These are phyloP conservation scores for Atta texana DNA, from an alignment of 1,140 invertebrate genomes.

Conservation along the genomic window DNA sequence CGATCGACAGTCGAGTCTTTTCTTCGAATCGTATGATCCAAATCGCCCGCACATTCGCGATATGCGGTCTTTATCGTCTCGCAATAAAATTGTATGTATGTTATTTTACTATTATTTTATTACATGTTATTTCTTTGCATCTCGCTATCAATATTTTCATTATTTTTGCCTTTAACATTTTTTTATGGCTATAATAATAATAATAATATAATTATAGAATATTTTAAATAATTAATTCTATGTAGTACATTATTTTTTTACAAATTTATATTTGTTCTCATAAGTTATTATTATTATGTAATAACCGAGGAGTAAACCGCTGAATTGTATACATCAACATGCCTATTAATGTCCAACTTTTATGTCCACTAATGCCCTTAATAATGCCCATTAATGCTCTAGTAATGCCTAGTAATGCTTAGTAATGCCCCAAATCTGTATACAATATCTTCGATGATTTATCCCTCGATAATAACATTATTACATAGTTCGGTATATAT, in stretches of 20 bases:
- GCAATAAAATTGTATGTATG: slow-evolving; percentile 23
- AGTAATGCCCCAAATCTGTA: too few relatives aligned
- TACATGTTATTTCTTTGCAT: too few relatives aligned
- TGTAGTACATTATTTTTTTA: neutral
- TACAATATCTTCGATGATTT: too few relatives aligned
- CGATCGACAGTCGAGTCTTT: slow-evolving; percentile 14
- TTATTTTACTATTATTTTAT: slow-evolving; percentile 15
- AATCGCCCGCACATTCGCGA: slow-evolving; percentile 23
- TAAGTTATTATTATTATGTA: neutral
- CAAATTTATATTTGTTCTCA: neutral
- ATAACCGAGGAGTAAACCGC: too few relatives aligned
- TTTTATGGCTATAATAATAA: neutral
- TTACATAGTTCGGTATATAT: neutral
- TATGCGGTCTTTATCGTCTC: slow-evolving; percentile 4
- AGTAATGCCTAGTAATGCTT: too few relatives aligned
- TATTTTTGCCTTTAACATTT: neutral
- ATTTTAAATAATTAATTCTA: neutral
- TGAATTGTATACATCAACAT: too few relatives aligned
- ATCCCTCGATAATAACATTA: too few relatives aligned
- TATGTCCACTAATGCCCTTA: too few relatives aligned
- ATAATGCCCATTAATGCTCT: too few relatives aligned
- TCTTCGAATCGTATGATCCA: neutral
- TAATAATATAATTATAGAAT: neutral
- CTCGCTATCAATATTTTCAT: neutral
- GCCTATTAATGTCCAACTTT: too few relatives aligned